Base-by-base conservation (phyloP, 2,888 invertebrate genomes). In the Molorchus minor region DNA sequence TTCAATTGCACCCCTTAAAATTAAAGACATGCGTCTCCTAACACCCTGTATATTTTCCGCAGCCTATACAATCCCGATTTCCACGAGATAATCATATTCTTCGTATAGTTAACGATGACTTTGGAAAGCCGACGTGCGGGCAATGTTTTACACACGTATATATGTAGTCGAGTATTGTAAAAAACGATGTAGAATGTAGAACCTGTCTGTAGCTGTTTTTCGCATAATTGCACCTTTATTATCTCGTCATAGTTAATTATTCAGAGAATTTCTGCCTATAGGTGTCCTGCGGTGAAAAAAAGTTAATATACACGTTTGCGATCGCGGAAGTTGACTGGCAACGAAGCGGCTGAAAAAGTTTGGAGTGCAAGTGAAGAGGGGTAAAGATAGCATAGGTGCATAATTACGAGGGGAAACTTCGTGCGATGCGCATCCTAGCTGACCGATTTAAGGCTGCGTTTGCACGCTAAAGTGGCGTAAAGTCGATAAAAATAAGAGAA, bases 231-330 rank as follows among this genome's bases (percentile, higher is more conserved):
- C 10, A 12, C 21, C 7, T 25, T 20, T 12, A 43, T 43, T 25
- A 43, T 25, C 43, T 25, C 8, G 43, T 43, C 43, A 43, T 4
- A 21, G 20, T 43, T 25, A 43, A 43, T 43, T 43, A 43, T 25
- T 41, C 25, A 25, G 8, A 17, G 20, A 41, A 41, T 19, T 1
- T n/a, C 15, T 25, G 25, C 43, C 25, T 25, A n/a, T n/a, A n/a
- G n/a, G n/a, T n/a, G n/a, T n/a, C 25, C n/a, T 3, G 3, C 15
- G 12, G 21, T 17, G 12, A 25, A 17, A 43, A 40, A 43, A 41
- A 20, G 41, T 41, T 41, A 41, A 41, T 41, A 43, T 20, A 12
- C 25, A 43, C 21, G 43, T 25, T 25, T 20, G 25, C 25, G 25
- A 25, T 10, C 25, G 43, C 25, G 43, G 25, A 43, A 25, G 43